Evolutionary conservation across 2,888 invertebrate genomes (phyloP).

Genomic region (Andrena bucephala): DNA sequence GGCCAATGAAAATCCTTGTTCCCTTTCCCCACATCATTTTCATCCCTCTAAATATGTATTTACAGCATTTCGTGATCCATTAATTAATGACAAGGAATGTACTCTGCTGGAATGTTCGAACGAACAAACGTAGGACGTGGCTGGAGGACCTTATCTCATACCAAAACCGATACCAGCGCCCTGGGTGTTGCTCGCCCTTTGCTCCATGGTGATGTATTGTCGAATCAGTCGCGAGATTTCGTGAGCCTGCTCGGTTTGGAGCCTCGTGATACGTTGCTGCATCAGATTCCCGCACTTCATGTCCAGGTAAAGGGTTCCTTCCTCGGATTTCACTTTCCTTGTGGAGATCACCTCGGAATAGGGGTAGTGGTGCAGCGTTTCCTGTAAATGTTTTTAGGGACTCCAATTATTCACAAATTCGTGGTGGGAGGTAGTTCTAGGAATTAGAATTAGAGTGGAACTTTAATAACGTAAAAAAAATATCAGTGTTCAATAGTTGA

Average conservation of each 20-base stretch:
- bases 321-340: slow-evolving; percentile 95
- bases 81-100: slow-evolving; percentile 7
- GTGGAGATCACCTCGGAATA: slow-evolving; percentile 98
- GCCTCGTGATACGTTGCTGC: slow-evolving; percentile 96
- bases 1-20: background rate
- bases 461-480: no score
- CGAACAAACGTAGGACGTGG: background rate
- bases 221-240: slow-evolving; percentile 98
- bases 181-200: slow-evolving; percentile 85
- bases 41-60: slow-evolving; percentile 31
- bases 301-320: slow-evolving; percentile 96
- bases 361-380: slow-evolving; percentile 96
- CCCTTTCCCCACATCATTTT: background rate
- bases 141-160: slow-evolving; percentile 78
- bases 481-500: no score
- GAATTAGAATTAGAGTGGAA: no score
- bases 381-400: slow-evolving; percentile 85
- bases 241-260: slow-evolving; percentile 99
- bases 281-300: slow-evolving; percentile 98
- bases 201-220: slow-evolving; percentile 97
- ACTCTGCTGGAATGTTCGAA: background rate
- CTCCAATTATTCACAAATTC: background rate
- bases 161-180: slow-evolving; percentile 78
- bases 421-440: background rate
- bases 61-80: slow-evolving; percentile 33